Evolutionary conservation across 2,113 vertebrate genomes (phyloP).

Genomic region (Leptosomus discolor): DNA sequence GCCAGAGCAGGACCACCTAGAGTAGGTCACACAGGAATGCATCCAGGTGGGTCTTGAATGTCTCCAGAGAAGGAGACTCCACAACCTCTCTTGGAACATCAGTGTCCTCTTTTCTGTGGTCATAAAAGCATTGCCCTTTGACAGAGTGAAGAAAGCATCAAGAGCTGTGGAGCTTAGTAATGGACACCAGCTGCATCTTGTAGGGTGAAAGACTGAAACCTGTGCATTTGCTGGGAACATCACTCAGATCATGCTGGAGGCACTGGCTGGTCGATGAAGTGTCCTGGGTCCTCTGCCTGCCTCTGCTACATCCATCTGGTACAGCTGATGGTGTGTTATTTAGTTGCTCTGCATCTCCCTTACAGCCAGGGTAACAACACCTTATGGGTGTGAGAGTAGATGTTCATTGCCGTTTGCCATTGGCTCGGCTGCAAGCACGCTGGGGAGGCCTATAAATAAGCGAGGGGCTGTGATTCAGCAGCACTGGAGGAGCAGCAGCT

Average conservation of each 20-base stretch:
- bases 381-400: neutral
- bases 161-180: neutral
- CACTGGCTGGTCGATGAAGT: neutral
- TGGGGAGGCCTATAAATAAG: conserved; percentile 17
- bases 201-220: neutral
- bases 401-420: conserved; percentile 3
- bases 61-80: too few relatives aligned
- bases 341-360: neutral
- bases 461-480: conserved; percentile 40
- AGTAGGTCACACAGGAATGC: too few relatives aligned
- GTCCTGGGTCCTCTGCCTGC: neutral
- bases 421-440: neutral
- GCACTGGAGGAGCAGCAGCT: neutral
- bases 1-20: too few relatives aligned
- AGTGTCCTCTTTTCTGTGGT: neutral
- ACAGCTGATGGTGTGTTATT: neutral
- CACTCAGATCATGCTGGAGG: neutral
- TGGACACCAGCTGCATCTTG: neutral
- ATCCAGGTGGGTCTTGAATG: too few relatives aligned
- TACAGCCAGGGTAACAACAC: conserved; percentile 5
- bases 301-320: neutral
- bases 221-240: neutral
- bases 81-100: neutral
- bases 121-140: neutral
- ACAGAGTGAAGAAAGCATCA: neutral